These are phyloP conservation scores for Harpegnathos saltator DNA, from an alignment of 1,140 invertebrate species.

Conservation along the genomic window DNA sequence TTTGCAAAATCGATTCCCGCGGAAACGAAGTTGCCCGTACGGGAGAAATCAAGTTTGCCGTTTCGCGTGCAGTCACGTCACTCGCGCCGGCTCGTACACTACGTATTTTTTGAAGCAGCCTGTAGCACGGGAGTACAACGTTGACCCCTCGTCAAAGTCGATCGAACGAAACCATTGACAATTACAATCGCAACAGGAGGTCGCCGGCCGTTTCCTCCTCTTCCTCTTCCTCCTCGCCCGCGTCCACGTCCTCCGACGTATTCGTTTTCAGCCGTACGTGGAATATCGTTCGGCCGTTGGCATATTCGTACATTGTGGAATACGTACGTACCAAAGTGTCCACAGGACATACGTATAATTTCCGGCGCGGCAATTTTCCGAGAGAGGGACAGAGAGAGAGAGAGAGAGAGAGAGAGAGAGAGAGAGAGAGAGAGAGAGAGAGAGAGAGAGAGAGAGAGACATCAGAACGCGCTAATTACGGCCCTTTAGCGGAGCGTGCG, in stretches of 20 bases:
- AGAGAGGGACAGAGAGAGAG: conserved; percentile 42
- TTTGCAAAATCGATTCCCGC: too few species aligned
- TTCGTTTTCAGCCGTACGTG: background rate
- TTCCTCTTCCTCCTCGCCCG: too few species aligned
- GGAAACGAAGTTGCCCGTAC: too few species aligned
- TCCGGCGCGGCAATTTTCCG: background rate
- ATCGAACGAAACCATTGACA: background rate
- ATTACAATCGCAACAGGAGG: conserved; percentile 15
- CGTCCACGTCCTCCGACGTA: background rate
- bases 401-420: conserved; percentile 46
- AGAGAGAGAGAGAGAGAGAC: too few species aligned
- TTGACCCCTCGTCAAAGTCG: too few species aligned
- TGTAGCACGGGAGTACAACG: too few species aligned
- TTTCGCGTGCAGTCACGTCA: too few species aligned
- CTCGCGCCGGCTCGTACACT: too few species aligned
- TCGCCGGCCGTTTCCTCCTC: background rate
- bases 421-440: too few species aligned
- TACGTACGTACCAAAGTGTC: background rate
- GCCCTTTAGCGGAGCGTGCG: background rate
- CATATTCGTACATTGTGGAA: background rate
- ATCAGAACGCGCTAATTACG: conserved; percentile 34
- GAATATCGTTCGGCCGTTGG: background rate
- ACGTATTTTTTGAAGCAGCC: too few species aligned
- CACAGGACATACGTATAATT: background rate
- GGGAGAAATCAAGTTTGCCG: too few species aligned